Base-by-base conservation (phyloP, 2,797 vertebrate genomes). In the Lithobates sylvaticus region DNA sequence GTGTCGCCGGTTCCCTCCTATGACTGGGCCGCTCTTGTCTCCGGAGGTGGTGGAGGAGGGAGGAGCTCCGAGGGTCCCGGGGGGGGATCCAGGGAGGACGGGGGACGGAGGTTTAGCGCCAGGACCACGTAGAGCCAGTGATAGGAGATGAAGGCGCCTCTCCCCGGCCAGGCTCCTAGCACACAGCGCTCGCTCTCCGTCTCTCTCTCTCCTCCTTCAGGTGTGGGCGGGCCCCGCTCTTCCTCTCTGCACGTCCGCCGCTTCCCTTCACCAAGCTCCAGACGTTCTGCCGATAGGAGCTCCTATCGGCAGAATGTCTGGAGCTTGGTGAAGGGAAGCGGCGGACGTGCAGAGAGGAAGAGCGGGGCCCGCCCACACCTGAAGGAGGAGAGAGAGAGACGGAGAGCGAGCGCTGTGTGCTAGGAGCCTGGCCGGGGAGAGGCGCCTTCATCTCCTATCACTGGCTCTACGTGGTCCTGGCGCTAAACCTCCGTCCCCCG, bases 181-280 rank as follows among this genome's bases (percentile, higher is more conserved):
- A 13, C 29, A 34, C 75, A 32, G 65, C 47, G 29, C 64, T 42
- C 32, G 32, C 32, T 32, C 32, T 32, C 32, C 2, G 32, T 32
- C 32, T 32, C 65, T 61, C 39, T n/a, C n/a, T 69, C 29, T 69
- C 82, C 64, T 68, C 73, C n/a, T 65, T 12, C 36, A 12, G 64
- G 44, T 44, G 75, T 70, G 32, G 26, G 83, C 42, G 65, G 83
- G 83, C 32, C 21, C 83, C 73, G 81, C 69, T 39, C 61, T 42
- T 78, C 47, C 69, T 82, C 78, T 84, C 61, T n/a, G 15, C 26
- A 73, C 29, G 44, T 39, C 44, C 54, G n/a, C 10, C 26, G 69
- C 54, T 61, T 70, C 80, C 89, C 90, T 91, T 91, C 79, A 83
- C 12, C 78, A 67, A 90, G 91, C 89, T 88, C 90, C 36, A 90